Evolutionary conservation across 1,140 invertebrate genomes (phyloP).

Genomic region (Drosophila mayri): DNA sequence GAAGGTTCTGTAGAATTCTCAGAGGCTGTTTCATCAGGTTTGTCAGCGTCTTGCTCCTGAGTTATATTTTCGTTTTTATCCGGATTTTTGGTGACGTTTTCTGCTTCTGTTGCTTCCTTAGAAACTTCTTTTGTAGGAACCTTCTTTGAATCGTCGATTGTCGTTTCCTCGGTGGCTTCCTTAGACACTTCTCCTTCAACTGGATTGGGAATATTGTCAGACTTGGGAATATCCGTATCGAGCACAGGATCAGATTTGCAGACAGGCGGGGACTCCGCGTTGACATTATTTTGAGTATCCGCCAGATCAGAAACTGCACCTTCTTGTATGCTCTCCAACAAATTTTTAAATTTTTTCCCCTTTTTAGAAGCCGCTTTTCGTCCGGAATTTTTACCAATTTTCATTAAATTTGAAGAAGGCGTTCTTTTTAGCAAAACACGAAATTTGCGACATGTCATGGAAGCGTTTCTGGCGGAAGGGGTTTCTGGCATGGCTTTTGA

Average conservation of each 20-base stretch:
- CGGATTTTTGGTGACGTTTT: background rate
- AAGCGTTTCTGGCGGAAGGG: too few species aligned
- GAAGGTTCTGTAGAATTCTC: background rate
- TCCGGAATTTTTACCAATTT: background rate
- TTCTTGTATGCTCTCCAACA: constrained; percentile 7
- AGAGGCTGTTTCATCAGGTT: background rate
- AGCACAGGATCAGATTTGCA: background rate
- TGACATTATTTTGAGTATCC: too few species aligned
- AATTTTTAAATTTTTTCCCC: background rate
- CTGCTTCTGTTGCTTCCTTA: background rate
- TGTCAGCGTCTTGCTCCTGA: background rate
- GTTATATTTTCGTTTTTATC: background rate
- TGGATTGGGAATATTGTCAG: background rate
- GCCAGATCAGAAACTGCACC: background rate
- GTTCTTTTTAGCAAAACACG: constrained; percentile 46
- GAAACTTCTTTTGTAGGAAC: constrained; percentile 1
- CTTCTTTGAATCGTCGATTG: background rate
- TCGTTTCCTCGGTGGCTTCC: background rate
- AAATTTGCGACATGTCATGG: constrained; percentile 37
- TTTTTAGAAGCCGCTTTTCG: background rate
- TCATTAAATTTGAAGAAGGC: constrained; percentile 2
- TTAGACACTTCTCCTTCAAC: background rate
- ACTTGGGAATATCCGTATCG: background rate
- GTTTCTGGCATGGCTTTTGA: background rate
- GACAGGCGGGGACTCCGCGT: background rate